phyloP scores from a whole-genome alignment of 2,113 vertebrate genomes.

The Coryphaenoides rupestris region DNA sequence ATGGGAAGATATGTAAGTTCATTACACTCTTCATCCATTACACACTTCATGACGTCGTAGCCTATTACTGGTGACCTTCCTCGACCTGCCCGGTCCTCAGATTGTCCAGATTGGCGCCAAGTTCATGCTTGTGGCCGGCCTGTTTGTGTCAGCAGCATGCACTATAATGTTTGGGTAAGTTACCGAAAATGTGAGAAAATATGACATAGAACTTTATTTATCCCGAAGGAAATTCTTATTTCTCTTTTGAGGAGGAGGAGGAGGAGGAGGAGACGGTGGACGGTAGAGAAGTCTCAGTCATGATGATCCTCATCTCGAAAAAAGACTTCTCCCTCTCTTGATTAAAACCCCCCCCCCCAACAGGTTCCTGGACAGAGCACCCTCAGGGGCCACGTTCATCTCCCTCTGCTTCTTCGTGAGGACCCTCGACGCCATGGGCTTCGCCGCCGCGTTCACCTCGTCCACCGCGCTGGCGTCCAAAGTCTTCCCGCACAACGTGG shows the following conservation, averaged over 20 bases:
- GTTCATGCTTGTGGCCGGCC: constrained; percentile 82
- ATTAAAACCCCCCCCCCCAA: no score
- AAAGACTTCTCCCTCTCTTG: no score
- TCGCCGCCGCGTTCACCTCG: constrained; percentile 82
- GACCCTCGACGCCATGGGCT: constrained; percentile 82
- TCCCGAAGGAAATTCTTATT: no score
- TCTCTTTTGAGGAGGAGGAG: no score
- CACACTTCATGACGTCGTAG: not conserved
- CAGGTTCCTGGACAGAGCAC: constrained; percentile 83
- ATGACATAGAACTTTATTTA: no score
- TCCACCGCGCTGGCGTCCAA: constrained; percentile 84
- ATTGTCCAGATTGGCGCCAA: constrained; percentile 89
- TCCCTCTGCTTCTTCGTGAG: constrained; percentile 85
- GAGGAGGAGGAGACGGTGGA: no score
- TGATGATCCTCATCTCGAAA: no score
- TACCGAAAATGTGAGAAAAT: no score
- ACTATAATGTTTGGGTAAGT: constrained; percentile 94
- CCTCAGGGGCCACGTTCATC: constrained; percentile 78
- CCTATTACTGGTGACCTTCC: accelerated
- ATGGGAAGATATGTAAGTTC: no score
- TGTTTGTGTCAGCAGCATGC: constrained; percentile 84
- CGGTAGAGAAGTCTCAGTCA: no score
- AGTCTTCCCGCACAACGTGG: constrained; percentile 88
- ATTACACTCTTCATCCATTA: not conserved
- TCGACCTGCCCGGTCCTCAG: constrained; percentile 67